Conservation (phyloP, 2,888 invertebrate species). For the Drosophila villosipedis region DNA sequence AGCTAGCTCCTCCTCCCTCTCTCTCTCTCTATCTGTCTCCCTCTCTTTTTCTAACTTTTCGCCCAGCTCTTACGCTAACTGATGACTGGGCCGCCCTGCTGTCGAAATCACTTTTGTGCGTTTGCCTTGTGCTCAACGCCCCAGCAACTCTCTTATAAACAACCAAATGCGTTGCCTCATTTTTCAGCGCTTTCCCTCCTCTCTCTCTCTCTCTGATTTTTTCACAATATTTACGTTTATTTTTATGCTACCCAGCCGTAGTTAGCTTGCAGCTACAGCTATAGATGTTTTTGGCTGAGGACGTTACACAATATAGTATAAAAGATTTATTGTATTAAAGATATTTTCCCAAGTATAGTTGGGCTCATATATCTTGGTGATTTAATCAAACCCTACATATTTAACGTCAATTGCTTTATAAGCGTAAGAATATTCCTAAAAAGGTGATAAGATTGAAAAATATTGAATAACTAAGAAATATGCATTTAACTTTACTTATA, state of each 20-base stretch:
- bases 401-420: neutral
- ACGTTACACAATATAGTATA: neutral
- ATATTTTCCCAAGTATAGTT: neutral
- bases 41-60: neutral
- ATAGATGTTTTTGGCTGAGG: neutral
- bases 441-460: neutral
- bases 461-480: neutral
- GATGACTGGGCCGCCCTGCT: conserved; percentile 58
- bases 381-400: neutral
- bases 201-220: neutral
- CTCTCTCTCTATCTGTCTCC: neutral
- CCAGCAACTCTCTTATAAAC: conserved; percentile 28
- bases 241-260: neutral
- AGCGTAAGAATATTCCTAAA: neutral
- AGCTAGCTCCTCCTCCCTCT: neutral
- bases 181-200: conserved; percentile 42
- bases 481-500: too few relatives aligned
- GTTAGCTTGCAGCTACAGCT: neutral
- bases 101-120: conserved; percentile 78
- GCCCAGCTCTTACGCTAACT: conserved; percentile 21
- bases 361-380: neutral
- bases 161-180: conserved; percentile 51
- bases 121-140: conserved; percentile 58
- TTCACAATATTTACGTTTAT: conserved; percentile 11
- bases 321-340: neutral